Evolutionary conservation across 2,888 invertebrate genomes (phyloP), one percentile per base, ranked within the genome.

Genomic region (Anodontia alba): DNA sequence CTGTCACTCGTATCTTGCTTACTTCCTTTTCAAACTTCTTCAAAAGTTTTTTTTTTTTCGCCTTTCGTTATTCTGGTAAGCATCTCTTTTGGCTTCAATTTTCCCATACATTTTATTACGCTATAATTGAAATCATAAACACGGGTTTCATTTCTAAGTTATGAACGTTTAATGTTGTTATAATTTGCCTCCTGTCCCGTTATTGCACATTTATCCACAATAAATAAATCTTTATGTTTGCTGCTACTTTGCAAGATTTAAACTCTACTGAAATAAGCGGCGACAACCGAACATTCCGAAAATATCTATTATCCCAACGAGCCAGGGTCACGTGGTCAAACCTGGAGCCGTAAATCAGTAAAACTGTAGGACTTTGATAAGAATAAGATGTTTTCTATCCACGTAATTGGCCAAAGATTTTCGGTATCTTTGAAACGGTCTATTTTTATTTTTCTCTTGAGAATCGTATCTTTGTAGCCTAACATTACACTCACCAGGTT

Each of bases 201-300:
- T 82, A 85, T 85, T 82, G 80, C 85, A 73, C 80, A 85, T 85
- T 82, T 78, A 81, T 57, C 82, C 78, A 38, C 76, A 73, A 62
- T 62, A 29, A 26, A 62, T 62, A 62, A 62, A 62, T 62, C 62
- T 62, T 62, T n/a, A 62, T 62, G 62, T 31, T 31, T 33, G 62
- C 62, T 62, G 62, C 33, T 62, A 17, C 29, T 62, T 62, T 31
- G 33, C 62, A 29, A 62, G 62, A 62, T 62, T 29, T 62, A 62
- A 62, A 62, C 17, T 31, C 62, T 31, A 20, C 2, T 33, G 62
- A 62, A 62, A 62, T 62, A 62, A 62, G 62, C 23, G 29, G 23
- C 26, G 62, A 62, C 62, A 62, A 33, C 62, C 10, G 33, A 62
- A 26, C 12, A 33, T 62, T 62, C 62, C 62, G 23, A 62, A 23